Conservation (phyloP, 2,797 vertebrate species). For the Netta rufina region DNA sequence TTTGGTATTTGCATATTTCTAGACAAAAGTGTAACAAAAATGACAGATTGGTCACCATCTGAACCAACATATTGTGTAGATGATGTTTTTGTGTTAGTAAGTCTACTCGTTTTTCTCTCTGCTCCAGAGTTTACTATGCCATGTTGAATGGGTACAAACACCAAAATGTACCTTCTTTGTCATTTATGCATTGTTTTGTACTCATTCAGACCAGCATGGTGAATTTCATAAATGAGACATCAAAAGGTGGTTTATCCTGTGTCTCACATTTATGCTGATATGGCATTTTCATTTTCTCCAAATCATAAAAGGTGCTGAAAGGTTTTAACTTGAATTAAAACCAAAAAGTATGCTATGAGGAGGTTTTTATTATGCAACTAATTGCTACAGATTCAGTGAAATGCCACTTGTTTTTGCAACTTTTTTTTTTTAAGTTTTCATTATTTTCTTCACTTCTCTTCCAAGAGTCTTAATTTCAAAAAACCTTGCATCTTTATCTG, state of each 20-base stretch:
- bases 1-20: constrained; percentile 28
- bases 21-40: constrained; percentile 25
- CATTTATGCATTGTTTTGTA: constrained; percentile 14
- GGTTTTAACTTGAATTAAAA: constrained; percentile 84
- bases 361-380: constrained; percentile 72
- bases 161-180: background rate
- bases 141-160: constrained; percentile 19
- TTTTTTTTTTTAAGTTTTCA: constrained; percentile 46
- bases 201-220: constrained; percentile 51
- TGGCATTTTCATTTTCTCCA: constrained; percentile 66
- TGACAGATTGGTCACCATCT: constrained; percentile 34
- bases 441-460: constrained; percentile 69
- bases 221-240: constrained; percentile 54
- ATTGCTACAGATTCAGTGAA: constrained; percentile 73
- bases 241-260: constrained; percentile 63
- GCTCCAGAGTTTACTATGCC: constrained; percentile 34
- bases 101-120: constrained; percentile 47
- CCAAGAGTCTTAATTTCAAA: constrained; percentile 65
- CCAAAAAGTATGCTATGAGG: constrained; percentile 69
- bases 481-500: constrained; percentile 72
- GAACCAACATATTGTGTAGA: constrained; percentile 50
- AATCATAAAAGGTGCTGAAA: constrained; percentile 79
- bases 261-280: constrained; percentile 51
- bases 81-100: constrained; percentile 40
- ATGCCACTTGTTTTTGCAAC: constrained; percentile 73